Conservation (phyloP, 2,888 invertebrate genomes). For the Tenthredo livida region DNA sequence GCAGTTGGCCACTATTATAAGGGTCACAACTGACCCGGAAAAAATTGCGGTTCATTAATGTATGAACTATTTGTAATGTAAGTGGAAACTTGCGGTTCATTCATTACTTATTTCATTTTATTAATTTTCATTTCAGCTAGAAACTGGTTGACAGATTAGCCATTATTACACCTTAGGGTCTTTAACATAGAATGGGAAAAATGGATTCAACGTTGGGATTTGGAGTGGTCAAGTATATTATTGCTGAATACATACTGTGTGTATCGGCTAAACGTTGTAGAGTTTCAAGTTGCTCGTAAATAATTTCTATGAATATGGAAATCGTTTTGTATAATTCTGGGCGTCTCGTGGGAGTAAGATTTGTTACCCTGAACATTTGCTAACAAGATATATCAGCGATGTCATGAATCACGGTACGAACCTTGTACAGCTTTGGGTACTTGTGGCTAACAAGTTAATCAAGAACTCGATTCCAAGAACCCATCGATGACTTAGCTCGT, state of each 20-base stretch:
- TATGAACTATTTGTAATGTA: background rate
- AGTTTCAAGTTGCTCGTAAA: background rate
- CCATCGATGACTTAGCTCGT: background rate
- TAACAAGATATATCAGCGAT: background rate
- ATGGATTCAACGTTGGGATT: background rate
- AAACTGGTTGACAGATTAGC: background rate
- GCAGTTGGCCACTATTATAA: background rate
- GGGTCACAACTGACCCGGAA: background rate
- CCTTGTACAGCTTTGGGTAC: background rate
- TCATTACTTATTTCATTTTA: no score
- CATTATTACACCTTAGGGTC: background rate
- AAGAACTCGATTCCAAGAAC: background rate
- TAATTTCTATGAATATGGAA: background rate
- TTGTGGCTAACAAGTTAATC: background rate
- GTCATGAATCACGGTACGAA: conserved; percentile 7
- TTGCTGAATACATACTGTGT: background rate
- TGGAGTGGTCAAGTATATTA: background rate
- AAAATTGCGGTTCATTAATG: background rate
- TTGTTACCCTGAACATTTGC: background rate
- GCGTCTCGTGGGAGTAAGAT: background rate
- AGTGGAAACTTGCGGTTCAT: background rate
- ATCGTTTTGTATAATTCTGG: background rate
- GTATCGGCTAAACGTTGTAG: background rate
- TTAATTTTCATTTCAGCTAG: background rate
- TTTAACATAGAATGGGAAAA: background rate